A percentile compares a stretch with the other conserved stretches of the same genome.
Evolutionary conservation across 2,797 vertebrate genomes (phyloP).

Genomic region (Chrysocyon brachyurus): DNA sequence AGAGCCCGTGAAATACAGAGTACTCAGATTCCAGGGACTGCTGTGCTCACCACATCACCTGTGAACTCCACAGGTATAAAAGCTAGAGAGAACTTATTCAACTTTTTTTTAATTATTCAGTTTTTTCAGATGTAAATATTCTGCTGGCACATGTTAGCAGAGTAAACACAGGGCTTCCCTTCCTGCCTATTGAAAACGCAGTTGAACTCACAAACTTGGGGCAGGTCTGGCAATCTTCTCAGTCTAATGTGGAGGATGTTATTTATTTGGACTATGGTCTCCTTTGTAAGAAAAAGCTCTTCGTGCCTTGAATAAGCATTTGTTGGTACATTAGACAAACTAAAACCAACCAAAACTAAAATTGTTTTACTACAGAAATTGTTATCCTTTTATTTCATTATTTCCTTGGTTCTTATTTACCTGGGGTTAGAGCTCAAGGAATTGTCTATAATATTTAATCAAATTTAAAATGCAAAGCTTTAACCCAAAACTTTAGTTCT

Average conservation of each 20-base stretch:
- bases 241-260: constrained; percentile 47
- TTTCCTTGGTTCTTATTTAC: constrained; percentile 22
- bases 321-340: constrained; percentile 43
- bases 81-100: constrained; percentile 14
- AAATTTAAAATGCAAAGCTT: constrained; percentile 48
- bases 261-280: constrained; percentile 35
- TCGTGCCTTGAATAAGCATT: constrained; percentile 49
- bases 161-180: constrained; percentile 31
- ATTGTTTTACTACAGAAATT: neutral
- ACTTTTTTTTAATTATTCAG: constrained; percentile 1
- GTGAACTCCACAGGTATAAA: neutral
- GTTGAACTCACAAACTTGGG: constrained; percentile 43
- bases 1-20: neutral
- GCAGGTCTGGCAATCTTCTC: constrained; percentile 54
- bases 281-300: constrained; percentile 64
- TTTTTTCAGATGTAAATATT: constrained; percentile 62
- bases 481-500: neutral
- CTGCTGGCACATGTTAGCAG: constrained; percentile 16
- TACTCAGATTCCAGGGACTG: neutral
- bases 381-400: neutral
- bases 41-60: neutral
- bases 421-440: neutral
- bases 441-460: neutral
- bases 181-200: constrained; percentile 55
- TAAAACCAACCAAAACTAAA: constrained; percentile 44